phyloP scores from a whole-genome alignment of 30 jellyfish, hydroid and myxozoan species.

The Hydractinia symbiolongicarpus region DNA sequence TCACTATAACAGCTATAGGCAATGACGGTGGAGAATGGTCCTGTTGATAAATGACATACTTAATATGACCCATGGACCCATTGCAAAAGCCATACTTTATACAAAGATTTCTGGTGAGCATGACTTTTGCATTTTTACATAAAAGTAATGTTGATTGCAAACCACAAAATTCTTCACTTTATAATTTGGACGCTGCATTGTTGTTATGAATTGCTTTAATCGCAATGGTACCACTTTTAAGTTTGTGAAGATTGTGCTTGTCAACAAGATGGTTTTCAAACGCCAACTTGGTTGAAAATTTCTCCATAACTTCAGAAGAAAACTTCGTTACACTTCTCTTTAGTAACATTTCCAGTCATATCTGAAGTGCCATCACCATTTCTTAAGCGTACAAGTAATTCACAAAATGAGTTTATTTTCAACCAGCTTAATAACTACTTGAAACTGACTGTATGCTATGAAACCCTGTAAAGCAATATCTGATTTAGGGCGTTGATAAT shows the following conservation, averaged over 20 bases:
- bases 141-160: constrained; percentile 4
- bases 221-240: not conserved
- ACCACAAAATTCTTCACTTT: not conserved
- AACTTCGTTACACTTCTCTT: not conserved
- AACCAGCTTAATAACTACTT: not conserved
- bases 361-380: constrained; percentile 20
- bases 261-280: constrained; percentile 3
- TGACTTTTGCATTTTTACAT: constrained; percentile 28
- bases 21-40: constrained; percentile 20
- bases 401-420: constrained; percentile 3
- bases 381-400: not conserved
- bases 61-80: constrained; percentile 22
- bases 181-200: not conserved
- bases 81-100: constrained; percentile 19
- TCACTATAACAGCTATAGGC: constrained; percentile 44
- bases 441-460: not conserved
- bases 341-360: constrained; percentile 14
- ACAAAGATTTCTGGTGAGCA: constrained; percentile 33
- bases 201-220: constrained; percentile 1
- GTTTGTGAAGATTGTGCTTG: not conserved
- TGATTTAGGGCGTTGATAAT: constrained; percentile 14
- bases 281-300: constrained; percentile 1
- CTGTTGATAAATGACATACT: constrained; percentile 29
- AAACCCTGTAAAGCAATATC: constrained; percentile 32
- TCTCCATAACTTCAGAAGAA: not conserved